These are phyloP conservation scores for Epicauta chinensis DNA, from an alignment of 1,140 invertebrate genomes.

Conservation along the genomic window DNA sequence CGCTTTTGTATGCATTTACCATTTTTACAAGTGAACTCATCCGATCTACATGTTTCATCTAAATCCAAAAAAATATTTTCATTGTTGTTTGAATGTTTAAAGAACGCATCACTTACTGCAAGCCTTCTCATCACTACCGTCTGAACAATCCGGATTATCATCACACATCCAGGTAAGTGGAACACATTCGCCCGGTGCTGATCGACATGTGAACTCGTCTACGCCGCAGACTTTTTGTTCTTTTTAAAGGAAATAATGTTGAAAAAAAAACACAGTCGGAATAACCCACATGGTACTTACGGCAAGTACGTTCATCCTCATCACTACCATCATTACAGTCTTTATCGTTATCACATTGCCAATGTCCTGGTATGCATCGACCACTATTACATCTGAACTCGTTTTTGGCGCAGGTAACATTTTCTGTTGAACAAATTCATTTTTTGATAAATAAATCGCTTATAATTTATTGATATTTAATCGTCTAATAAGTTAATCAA, in stretches of 20 bases:
- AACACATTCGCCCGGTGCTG: slow-evolving; percentile 73
- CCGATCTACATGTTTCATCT: slow-evolving; percentile 81
- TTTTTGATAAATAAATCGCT: background rate
- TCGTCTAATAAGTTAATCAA: no score
- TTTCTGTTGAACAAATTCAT: slow-evolving; percentile 37
- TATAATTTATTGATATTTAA: no score
- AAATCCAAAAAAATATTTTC: slow-evolving; percentile 49
- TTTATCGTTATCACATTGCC: slow-evolving; percentile 60
- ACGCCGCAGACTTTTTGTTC: slow-evolving; percentile 71
- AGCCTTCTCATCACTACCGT: slow-evolving; percentile 76
- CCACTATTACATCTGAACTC: slow-evolving; percentile 56
- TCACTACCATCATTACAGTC: slow-evolving; percentile 65
- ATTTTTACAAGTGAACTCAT: slow-evolving; percentile 85
- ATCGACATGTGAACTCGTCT: slow-evolving; percentile 82
- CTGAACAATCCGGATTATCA: slow-evolving; percentile 76
- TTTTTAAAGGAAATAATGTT: slow-evolving; percentile 31
- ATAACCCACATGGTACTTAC: slow-evolving; percentile 52
- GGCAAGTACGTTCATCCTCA: slow-evolving; percentile 63
- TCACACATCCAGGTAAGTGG: slow-evolving; percentile 90
- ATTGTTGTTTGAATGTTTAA: background rate
- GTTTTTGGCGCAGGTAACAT: slow-evolving; percentile 49
- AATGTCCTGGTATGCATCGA: slow-evolving; percentile 65
- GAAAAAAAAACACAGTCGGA: background rate
- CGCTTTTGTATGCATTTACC: slow-evolving; percentile 80
- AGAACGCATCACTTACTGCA: slow-evolving; percentile 95